A percentile compares a stretch with the other conserved stretches of the same genome.
These are phyloP conservation scores for Phytoseiulus persimilis DNA, from an alignment of 2,888 invertebrate genomes.

Conservation along the genomic window DNA sequence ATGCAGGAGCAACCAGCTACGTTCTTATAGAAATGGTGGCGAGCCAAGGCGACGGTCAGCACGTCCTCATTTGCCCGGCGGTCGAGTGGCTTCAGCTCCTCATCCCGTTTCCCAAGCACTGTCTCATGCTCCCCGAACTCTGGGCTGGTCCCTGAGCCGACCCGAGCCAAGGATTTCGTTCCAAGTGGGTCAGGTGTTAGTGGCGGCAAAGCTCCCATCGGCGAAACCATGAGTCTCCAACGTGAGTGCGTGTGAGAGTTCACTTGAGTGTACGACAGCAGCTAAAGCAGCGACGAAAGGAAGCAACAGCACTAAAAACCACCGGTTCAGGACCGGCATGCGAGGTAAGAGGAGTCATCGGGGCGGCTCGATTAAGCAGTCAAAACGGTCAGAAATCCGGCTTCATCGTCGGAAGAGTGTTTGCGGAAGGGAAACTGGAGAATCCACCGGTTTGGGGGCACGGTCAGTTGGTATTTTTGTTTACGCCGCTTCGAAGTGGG, in stretches of 20 bases:
- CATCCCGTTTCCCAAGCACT: not conserved
- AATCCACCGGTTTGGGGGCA: not conserved
- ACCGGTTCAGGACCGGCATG: not conserved
- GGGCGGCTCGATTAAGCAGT: too few relatives aligned
- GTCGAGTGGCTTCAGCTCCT: not conserved
- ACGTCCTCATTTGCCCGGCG: conserved; percentile 5
- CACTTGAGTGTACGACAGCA: not conserved
- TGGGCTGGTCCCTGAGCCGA: not conserved
- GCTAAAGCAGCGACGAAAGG: not conserved
- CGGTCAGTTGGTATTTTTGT: not conserved
- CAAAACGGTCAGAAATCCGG: not conserved
- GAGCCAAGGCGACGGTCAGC: conserved; percentile 5
- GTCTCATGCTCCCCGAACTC: conserved; percentile 5
- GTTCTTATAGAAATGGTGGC: conserved; percentile 5
- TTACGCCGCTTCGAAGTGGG: not conserved
- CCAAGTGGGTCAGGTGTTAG: not conserved
- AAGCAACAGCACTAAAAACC: not conserved
- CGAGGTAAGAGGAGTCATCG: not conserved
- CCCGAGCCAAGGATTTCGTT: not conserved
- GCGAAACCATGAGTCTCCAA: not conserved
- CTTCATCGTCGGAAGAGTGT: not conserved
- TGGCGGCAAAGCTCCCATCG: not conserved
- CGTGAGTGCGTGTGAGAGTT: not conserved
- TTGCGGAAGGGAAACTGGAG: not conserved
- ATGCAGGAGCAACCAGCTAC: conserved; percentile 5